phyloP scores from a whole-genome alignment of 1,140 invertebrate genomes.

The Magallana ariakensis region DNA sequence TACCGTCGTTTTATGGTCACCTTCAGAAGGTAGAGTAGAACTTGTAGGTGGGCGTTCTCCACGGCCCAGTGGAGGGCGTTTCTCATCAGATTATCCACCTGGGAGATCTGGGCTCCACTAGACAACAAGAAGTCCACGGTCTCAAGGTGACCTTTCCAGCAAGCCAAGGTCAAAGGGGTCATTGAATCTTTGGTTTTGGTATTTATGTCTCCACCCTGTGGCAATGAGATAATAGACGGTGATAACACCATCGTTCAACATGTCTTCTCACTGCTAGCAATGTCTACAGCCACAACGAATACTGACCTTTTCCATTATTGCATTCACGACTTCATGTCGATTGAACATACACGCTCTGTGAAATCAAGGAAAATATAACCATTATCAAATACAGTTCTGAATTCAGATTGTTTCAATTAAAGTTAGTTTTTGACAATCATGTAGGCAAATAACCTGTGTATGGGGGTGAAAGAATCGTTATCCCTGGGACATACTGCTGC shows the following conservation, averaged over 20 bases:
- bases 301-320: slow-evolving; percentile 1
- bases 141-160: slow-evolving; percentile 55
- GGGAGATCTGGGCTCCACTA: slow-evolving; percentile 51
- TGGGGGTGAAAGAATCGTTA: slow-evolving; percentile 48
- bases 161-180: slow-evolving; percentile 45
- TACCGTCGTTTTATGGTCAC: background rate
- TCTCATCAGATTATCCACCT: slow-evolving; percentile 43
- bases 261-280: too few relatives aligned
- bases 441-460: slow-evolving; percentile 36
- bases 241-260: too few relatives aligned
- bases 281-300: too few relatives aligned
- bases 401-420: background rate
- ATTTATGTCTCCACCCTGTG: slow-evolving; percentile 53
- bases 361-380: background rate
- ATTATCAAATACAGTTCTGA: too few relatives aligned
- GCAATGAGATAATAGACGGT: too few relatives aligned
- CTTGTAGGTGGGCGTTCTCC: slow-evolving; percentile 38
- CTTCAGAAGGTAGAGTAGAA: slow-evolving; percentile 39
- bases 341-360: background rate
- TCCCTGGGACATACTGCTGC: slow-evolving; percentile 40
- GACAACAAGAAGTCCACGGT: slow-evolving; percentile 48
- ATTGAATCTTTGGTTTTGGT: slow-evolving; percentile 45
- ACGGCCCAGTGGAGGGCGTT: slow-evolving; percentile 52
- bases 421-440: background rate
- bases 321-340: background rate